Evolutionary conservation across 2,797 vertebrate species (phyloP), one percentile per base, ranked within the genome.

Genomic region (Takifugu rubripes): DNA sequence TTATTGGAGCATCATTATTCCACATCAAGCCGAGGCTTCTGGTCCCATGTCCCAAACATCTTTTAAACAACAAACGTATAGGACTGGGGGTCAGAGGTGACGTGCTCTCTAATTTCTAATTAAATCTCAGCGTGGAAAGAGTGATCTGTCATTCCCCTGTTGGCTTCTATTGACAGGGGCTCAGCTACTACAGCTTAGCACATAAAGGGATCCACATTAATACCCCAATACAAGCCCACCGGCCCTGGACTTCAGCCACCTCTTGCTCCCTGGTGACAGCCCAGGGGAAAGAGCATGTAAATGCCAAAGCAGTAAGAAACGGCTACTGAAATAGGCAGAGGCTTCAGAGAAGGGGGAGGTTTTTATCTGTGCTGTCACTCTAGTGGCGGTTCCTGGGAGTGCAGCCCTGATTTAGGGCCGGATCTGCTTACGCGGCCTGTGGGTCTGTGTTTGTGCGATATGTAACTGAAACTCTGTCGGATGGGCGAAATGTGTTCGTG

Each of bases 41-140:
- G 62, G 59, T 59, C 63, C 47, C 48, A 55, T 40, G 72, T 72
- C 61, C 62, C 61, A 78, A 72, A 81, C 57, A 69, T 62, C 49
- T 56, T 64, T 31, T 16, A 47, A 21, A 84, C 57, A 69, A 48
- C 57, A 50, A 56, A 25, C 1, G 53, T 40, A 24, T 59, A 64
- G 59, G 56, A 75, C 56, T 55, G 63, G 59, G 77, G 87, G 84
- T 89, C 83, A 87, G 68, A 75, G 81, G 84, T 90, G 67, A 77
- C 25, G 24, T 70, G 71, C 66, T 55, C 68, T 72, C 64, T 77
- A 69, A 79, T 84, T 81, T 83, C 70, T 88, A 85, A 89, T 87
- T 83, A 83, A 87, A 89, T 89, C 71, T 74, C 72, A 61, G 63
- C 45, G 74, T 76, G 77, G 81, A 76, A 85, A 86, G 36, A 87